A percentile compares a stretch with the other conserved stretches of the same genome.
These are phyloP conservation scores for Stegophylla sp. DNA, from an alignment of 2,888 invertebrate genomes.

Conservation along the genomic window DNA sequence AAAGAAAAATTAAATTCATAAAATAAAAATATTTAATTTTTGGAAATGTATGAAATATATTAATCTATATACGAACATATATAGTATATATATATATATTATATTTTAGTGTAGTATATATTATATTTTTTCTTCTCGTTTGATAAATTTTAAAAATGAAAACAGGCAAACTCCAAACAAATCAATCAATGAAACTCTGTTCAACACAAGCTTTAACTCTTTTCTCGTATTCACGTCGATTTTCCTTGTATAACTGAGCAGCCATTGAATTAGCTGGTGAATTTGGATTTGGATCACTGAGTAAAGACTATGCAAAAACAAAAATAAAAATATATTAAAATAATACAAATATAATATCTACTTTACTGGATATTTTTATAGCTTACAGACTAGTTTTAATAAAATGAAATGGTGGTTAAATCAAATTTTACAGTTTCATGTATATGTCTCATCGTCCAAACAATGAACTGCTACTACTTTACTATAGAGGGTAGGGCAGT, in stretches of 20 bases:
- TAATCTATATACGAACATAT: too few species aligned
- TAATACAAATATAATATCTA: constrained; percentile 9
- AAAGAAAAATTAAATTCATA: constrained; percentile 42
- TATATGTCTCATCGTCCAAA: too few species aligned
- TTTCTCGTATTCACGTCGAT: constrained; percentile 98
- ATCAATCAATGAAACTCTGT: constrained; percentile 96
- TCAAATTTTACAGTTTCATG: too few species aligned
- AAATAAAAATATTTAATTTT: constrained; percentile 50
- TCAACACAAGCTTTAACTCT: constrained; percentile 99
- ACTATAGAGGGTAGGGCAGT: too few species aligned
- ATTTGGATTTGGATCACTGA: constrained; percentile 99
- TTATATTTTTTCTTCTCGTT: constrained; percentile 39
- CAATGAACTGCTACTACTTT: too few species aligned
- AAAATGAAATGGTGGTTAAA: too few species aligned
- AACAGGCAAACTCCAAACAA: constrained; percentile 24
- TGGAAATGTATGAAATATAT: constrained; percentile 48
- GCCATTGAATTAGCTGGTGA: constrained; percentile 99
- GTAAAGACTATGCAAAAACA: constrained; percentile 78
- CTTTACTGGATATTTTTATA: background rate
- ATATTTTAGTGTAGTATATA: constrained; percentile 20
- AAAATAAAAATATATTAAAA: background rate
- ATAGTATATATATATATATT: constrained; percentile 26
- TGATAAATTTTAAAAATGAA: constrained; percentile 45
- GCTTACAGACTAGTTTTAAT: too few species aligned
- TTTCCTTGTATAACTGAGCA: constrained; percentile 98